Percentiles rank a stretch among this genome's conserved stretches.
Evolutionary conservation across 2,797 vertebrate genomes (phyloP).

Genomic region (Mormyrops attenuatus): DNA sequence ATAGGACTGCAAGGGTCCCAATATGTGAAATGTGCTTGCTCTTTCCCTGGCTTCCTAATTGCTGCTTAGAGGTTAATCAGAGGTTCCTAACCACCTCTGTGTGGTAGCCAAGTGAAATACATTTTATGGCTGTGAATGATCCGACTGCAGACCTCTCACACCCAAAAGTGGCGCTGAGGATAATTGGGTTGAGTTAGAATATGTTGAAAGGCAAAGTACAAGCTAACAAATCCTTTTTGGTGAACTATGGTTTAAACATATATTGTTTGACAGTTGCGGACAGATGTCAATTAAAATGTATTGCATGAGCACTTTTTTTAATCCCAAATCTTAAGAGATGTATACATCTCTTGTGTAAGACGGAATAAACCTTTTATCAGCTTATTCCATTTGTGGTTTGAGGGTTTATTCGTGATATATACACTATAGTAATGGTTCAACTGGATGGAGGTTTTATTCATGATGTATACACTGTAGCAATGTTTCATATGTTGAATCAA

Average conservation of each 20-base stretch:
- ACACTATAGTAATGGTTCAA: background rate
- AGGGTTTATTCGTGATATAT: background rate
- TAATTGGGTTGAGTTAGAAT: conserved; percentile 18
- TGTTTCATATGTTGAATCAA: background rate
- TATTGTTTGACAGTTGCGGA: background rate
- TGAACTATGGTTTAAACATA: background rate
- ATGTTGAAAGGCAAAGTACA: conserved; percentile 1
- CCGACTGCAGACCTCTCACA: background rate
- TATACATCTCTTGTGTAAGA: background rate
- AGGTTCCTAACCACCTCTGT: conserved; percentile 22
- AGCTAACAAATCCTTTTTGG: background rate
- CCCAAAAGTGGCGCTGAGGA: background rate
- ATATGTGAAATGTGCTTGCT: conserved; percentile 13
- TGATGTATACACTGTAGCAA: background rate
- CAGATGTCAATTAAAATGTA: background rate
- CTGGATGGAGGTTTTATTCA: background rate
- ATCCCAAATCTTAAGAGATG: background rate
- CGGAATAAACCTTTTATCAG: background rate
- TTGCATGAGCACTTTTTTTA: conserved; percentile 12
- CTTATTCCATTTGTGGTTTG: background rate
- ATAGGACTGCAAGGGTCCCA: background rate
- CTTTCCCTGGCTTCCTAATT: conserved; percentile 28
- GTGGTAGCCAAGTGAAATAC: conserved; percentile 23
- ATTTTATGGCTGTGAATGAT: conserved; percentile 20
- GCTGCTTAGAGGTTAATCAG: conserved; percentile 21